These are phyloP conservation scores for Harpagoxenus sublaevis DNA, from an alignment of 2,888 invertebrate genomes.

Conservation along the genomic window DNA sequence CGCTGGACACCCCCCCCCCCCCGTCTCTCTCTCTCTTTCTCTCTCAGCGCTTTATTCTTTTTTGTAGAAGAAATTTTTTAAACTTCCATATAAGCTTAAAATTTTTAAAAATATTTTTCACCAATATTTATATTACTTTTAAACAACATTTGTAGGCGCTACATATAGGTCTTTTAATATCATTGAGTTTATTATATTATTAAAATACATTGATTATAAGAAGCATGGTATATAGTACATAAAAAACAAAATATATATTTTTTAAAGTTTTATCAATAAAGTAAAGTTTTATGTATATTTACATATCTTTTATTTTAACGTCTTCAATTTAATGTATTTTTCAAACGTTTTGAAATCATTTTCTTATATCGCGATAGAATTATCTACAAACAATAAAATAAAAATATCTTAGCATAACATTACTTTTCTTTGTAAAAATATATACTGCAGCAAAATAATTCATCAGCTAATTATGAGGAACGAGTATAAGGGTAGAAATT, in stretches of 20 bases:
- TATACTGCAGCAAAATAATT: not conserved
- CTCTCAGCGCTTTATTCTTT: not conserved
- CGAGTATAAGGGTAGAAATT: not conserved
- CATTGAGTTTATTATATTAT: not conserved
- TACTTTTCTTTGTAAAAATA: not conserved
- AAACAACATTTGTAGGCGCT: not conserved
- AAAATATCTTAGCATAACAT: not conserved
- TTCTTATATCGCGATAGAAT: not conserved
- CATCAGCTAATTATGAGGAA: not conserved
- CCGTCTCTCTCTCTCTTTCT: not conserved
- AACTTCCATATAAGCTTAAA: not conserved
- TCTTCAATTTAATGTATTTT: not conserved
- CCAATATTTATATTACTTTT: not conserved
- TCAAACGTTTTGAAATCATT: not conserved
- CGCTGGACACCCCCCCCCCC: no score
- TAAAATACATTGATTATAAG: not conserved
- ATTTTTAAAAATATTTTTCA: not conserved
- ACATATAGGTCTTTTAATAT: not conserved
- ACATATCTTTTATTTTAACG: not conserved
- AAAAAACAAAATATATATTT: not conserved
- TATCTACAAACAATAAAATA: not conserved
- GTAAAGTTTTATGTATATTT: not conserved
- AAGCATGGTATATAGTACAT: not conserved
- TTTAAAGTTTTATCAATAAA: not conserved
- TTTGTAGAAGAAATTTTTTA: not conserved